phyloP scores from a whole-genome alignment of 2,888 invertebrate species.

The Netelia inedita region DNA sequence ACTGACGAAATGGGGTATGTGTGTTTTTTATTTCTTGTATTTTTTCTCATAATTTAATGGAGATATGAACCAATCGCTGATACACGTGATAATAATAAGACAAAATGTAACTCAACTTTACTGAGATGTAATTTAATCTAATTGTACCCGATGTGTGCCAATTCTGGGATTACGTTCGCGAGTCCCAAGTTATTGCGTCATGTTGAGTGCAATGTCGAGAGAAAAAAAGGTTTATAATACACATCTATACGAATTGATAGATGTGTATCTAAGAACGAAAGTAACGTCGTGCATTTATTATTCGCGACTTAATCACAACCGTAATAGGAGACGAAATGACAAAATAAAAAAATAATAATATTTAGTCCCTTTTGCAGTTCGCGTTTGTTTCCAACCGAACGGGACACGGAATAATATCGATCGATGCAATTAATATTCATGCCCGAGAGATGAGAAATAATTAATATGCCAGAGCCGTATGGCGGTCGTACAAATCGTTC shows the following conservation, averaged over 20 bases:
- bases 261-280: not conserved
- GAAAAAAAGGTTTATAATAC: not conserved
- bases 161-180: slow-evolving; percentile 27
- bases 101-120: slow-evolving; percentile 27
- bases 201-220: slow-evolving; percentile 11
- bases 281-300: not conserved
- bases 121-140: slow-evolving; percentile 45
- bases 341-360: slow-evolving; percentile 55
- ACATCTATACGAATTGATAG: not conserved
- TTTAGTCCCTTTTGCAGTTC: slow-evolving; percentile 32
- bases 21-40: slow-evolving; percentile 25
- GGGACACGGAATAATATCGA: slow-evolving; percentile 47
- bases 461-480: slow-evolving; percentile 40
- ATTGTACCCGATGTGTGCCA: slow-evolving; percentile 31
- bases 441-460: slow-evolving; percentile 54
- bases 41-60: slow-evolving; percentile 21
- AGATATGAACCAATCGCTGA: slow-evolving; percentile 33
- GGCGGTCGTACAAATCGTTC: slow-evolving; percentile 37
- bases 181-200: slow-evolving; percentile 37
- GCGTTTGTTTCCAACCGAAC: slow-evolving; percentile 1
- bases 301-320: not conserved
- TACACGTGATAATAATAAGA: slow-evolving; percentile 19
- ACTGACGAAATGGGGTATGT: slow-evolving; percentile 22
- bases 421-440: slow-evolving; percentile 62
- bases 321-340: slow-evolving; percentile 9